Evolutionary conservation across 2,113 vertebrate species (phyloP).

Genomic region (Nothocercus julius): DNA sequence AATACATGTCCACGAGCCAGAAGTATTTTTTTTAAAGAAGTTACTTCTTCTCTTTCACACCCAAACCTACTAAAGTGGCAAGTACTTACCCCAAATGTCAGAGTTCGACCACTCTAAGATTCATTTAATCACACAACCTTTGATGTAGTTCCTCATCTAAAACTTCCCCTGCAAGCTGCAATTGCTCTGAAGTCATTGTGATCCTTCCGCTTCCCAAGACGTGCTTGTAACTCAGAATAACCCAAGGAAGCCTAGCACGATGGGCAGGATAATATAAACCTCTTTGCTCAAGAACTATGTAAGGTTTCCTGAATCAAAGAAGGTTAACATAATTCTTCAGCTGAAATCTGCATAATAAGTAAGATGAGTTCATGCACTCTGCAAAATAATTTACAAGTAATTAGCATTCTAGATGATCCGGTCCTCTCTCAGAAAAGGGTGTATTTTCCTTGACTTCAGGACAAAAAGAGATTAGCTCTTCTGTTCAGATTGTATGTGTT

Average conservation of each 20-base stretch:
- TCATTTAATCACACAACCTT: not conserved
- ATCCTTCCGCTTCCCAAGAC: not conserved
- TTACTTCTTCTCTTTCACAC: not conserved
- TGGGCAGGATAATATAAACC: not conserved
- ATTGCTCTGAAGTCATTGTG: not conserved
- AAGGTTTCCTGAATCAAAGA: not conserved
- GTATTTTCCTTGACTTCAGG: not conserved
- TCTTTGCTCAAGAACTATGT: not conserved
- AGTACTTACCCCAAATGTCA: not conserved
- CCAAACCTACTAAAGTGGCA: not conserved
- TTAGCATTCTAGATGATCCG: not conserved
- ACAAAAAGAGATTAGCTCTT: not conserved
- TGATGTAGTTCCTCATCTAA: not conserved
- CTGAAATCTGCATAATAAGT: slow-evolving; percentile 21
- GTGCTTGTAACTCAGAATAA: slow-evolving; percentile 6
- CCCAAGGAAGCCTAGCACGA: not conserved
- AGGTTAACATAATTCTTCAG: slow-evolving; percentile 2
- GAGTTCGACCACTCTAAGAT: not conserved
- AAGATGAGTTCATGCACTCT: not conserved
- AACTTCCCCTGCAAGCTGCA: not conserved
- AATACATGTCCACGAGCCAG: not conserved
- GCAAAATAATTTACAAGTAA: not conserved
- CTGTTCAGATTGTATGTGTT: not conserved
- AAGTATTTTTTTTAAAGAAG: not conserved
- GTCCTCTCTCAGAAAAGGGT: not conserved